Base-by-base conservation (phyloP, 2,797 vertebrate species). In the Octomys mimax region DNA sequence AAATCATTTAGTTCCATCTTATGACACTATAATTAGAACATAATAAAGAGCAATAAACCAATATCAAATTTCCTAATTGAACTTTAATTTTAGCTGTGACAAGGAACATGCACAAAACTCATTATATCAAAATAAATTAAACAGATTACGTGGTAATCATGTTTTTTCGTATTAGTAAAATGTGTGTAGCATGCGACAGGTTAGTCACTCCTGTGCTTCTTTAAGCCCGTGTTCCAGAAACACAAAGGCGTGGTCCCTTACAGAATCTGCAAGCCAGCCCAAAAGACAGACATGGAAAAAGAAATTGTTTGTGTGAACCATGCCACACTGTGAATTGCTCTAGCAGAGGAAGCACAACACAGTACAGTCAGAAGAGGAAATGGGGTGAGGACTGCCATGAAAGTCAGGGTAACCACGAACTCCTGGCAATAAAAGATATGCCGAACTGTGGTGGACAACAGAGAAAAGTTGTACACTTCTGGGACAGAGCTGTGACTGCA, bases 11-110 rank as follows among this genome's bases (percentile, higher is more conserved):
- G 31, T 1, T 94, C 7, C 31, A 96, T 87, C 64, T 92, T 64
- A 89, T 70, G 49, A 92, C n/a, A 95, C 86, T 59, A 77, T 5
- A 95, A 28, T 46, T 52, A 78, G 24, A 64, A 33, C 21, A 94
- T 16, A 89, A 49, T 86, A 96, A 91, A 0, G 7, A 9, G 57
- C 31, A 92, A 42, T 42, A 93, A 75, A 26, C 12, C 78, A 83
- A 83, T 49, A n/a, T 39, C 78, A 87, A 94, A 80, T 13, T n/a
- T 19, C 21, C 95, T 11, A 3, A 36, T 0, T 24, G 36, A 89
- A 94, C 16, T 92, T 46, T 80, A 78, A 88, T 0, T 1, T 93
- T 62, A 96, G 64, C 0, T 52, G 31, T 52, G 42, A 79, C 24
- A 82, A 73, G 70, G 80, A 59, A 49, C 3, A 24, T 28, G 19